Evolutionary conservation across 2,888 invertebrate species (phyloP).

Genomic region (Chrysolina americana): DNA sequence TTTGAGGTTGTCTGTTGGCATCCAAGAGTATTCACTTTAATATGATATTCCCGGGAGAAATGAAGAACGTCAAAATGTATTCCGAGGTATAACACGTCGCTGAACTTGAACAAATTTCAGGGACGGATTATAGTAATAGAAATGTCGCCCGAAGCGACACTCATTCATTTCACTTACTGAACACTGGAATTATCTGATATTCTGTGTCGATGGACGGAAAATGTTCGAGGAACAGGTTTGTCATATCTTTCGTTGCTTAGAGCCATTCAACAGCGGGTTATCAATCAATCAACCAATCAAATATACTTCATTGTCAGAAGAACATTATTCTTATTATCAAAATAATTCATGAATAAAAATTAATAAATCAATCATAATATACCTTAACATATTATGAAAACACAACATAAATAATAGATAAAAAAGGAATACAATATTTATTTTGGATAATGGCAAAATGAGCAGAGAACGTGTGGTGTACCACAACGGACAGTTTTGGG

Average conservation of each 20-base stretch:
- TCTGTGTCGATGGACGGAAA: background rate
- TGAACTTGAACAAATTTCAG: conserved; percentile 36
- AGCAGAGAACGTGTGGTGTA: too few species aligned
- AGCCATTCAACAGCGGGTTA: background rate
- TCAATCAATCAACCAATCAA: too few species aligned
- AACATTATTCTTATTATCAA: too few species aligned
- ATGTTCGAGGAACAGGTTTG: background rate
- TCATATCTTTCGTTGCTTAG: background rate
- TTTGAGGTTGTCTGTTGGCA: conserved; percentile 41
- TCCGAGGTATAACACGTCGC: conserved; percentile 37
- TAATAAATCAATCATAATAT: too few species aligned
- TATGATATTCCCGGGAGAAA: conserved; percentile 43
- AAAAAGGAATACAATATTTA: too few species aligned
- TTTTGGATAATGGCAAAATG: too few species aligned
- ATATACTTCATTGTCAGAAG: too few species aligned
- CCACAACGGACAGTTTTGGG: too few species aligned
- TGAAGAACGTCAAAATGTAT: conserved; percentile 47
- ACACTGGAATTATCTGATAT: conserved; percentile 6
- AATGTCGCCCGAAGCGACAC: conserved; percentile 9
- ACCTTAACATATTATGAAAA: too few species aligned
- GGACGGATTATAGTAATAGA: conserved; percentile 28
- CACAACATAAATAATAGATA: too few species aligned
- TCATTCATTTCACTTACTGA: conserved; percentile 11
- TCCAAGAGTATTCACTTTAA: conserved; percentile 42
- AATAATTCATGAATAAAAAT: too few species aligned